Evolutionary conservation across 2,888 invertebrate species (phyloP).

Genomic region (Dicycla oo): DNA sequence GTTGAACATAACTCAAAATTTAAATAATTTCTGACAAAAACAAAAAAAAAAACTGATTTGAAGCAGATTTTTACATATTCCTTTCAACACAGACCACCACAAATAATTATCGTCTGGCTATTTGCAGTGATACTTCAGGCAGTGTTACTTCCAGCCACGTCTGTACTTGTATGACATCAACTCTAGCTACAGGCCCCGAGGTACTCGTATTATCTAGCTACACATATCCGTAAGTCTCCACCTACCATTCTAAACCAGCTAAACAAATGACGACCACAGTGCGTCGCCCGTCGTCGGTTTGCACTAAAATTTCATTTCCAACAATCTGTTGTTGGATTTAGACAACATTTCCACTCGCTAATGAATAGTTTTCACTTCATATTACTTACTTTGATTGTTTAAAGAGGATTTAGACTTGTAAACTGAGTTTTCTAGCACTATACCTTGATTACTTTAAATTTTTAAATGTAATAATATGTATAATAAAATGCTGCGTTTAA

Average conservation of each 20-base stretch:
- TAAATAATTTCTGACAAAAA: too few relatives aligned
- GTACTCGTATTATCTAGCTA: neutral
- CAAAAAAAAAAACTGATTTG: too few relatives aligned
- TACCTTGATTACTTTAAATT: too few relatives aligned
- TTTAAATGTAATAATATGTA: too few relatives aligned
- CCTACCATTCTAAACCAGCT: conserved; percentile 4
- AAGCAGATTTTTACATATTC: neutral
- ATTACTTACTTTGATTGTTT: conserved; percentile 20
- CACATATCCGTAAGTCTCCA: neutral
- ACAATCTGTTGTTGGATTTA: conserved; percentile 54
- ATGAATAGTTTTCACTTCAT: conserved; percentile 34
- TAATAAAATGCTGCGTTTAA: too few relatives aligned
- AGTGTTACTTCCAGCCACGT: neutral
- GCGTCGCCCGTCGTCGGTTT: conserved; percentile 59
- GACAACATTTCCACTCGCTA: conserved; percentile 27
- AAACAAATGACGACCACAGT: conserved; percentile 43
- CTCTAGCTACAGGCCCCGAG: neutral
- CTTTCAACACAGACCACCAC: neutral
- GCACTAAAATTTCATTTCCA: conserved; percentile 63
- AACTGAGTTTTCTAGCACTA: neutral
- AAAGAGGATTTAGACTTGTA: neutral
- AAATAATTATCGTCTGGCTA: neutral
- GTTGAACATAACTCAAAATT: neutral
- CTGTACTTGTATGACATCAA: neutral
- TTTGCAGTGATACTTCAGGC: neutral